Percentiles rank a stretch among this genome's conserved stretches.
These are phyloP conservation scores for Enteromius argenteus DNA, from an alignment of 2,797 vertebrate species.

Conservation along the genomic window DNA sequence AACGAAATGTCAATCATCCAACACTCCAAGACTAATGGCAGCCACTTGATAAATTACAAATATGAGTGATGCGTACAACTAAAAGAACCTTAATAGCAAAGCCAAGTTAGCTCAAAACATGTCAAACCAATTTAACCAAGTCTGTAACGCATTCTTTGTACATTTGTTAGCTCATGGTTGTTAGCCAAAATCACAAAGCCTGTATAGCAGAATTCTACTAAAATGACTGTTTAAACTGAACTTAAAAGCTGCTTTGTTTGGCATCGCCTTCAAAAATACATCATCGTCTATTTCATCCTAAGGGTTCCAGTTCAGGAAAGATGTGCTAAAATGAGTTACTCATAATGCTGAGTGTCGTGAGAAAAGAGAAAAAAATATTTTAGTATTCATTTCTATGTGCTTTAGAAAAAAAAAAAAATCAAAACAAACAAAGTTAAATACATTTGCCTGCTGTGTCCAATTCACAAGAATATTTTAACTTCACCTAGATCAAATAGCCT, in stretches of 20 bases:
- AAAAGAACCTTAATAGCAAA: not conserved
- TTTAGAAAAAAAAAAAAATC: not conserved
- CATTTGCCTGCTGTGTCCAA: not conserved
- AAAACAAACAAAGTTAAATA: not conserved
- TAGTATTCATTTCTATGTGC: not conserved
- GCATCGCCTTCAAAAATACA: not conserved
- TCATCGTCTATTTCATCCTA: not conserved
- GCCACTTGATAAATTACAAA: not conserved
- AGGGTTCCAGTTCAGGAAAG: not conserved
- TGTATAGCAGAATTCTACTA: not conserved
- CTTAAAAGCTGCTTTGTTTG: not conserved
- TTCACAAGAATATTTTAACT: not conserved
- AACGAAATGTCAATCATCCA: not conserved
- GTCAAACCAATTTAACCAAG: not conserved
- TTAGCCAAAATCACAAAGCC: not conserved
- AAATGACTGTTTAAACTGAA: not conserved
- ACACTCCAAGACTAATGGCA: not conserved
- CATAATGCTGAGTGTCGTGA: not conserved
- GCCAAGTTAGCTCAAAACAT: not conserved
- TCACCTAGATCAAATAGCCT: not conserved
- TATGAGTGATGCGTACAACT: not conserved
- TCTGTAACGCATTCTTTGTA: not conserved
- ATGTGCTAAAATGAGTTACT: not conserved
- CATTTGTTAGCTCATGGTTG: slow-evolving; percentile 5
- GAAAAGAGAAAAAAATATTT: too few relatives aligned